Evolutionary conservation across 2,888 invertebrate species (phyloP).

Genomic region (Drosophila sordidapex): DNA sequence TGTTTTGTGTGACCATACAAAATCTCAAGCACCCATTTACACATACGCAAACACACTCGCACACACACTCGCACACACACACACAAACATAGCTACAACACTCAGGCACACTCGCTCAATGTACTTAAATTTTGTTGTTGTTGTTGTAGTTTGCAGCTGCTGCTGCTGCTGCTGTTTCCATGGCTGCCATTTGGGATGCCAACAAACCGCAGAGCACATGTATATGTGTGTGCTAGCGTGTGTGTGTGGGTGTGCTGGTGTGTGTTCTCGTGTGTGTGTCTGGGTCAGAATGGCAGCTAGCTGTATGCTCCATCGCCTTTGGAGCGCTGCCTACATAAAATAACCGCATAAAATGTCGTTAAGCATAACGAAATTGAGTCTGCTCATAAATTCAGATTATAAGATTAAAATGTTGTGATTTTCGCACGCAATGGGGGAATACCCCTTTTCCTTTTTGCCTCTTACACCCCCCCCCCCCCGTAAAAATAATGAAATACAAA

Average conservation of each 20-base stretch:
- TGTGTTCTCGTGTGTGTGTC: slow-evolving; percentile 19
- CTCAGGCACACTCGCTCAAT: slow-evolving; percentile 42
- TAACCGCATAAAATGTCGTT: slow-evolving; percentile 80
- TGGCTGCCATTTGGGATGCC: slow-evolving; percentile 55
- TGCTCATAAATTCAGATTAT: slow-evolving; percentile 81
- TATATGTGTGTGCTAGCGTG: slow-evolving; percentile 16
- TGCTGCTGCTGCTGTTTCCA: slow-evolving; percentile 25
- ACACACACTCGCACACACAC: slow-evolving; percentile 17
- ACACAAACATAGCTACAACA: slow-evolving; percentile 11
- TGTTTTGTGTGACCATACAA: slow-evolving; percentile 77
- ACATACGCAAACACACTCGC: slow-evolving; percentile 40
- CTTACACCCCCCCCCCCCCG: background rate
- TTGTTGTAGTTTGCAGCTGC: slow-evolving; percentile 43
- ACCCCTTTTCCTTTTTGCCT: slow-evolving; percentile 20
- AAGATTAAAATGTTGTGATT: slow-evolving; percentile 81
- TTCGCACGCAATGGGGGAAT: slow-evolving; percentile 52
- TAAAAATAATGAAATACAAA: slow-evolving; percentile 53
- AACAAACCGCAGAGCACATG: slow-evolving; percentile 63
- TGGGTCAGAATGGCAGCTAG: slow-evolving; percentile 19
- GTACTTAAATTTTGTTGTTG: slow-evolving; percentile 64
- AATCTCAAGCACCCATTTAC: slow-evolving; percentile 73
- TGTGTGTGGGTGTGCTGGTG: slow-evolving; percentile 8
- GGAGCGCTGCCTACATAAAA: slow-evolving; percentile 68
- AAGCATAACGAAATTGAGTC: slow-evolving; percentile 82
- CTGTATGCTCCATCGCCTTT: slow-evolving; percentile 48